Evolutionary conservation across 2,113 vertebrate genomes (phyloP).

Genomic region (Rhinopithecus roxellana): DNA sequence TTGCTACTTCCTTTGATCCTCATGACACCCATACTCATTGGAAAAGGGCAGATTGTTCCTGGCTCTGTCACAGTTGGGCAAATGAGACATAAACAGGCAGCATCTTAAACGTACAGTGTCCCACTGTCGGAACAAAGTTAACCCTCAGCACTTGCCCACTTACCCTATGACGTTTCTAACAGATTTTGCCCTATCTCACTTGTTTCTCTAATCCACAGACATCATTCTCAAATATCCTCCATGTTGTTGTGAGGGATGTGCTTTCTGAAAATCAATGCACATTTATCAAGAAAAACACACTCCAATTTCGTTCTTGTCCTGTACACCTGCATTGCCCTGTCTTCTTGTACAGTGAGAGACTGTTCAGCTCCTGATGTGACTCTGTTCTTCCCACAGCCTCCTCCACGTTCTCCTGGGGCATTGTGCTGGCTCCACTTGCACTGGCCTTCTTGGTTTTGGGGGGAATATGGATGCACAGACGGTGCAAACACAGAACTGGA

Average conservation of each 20-base stretch:
- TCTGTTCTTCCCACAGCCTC: slow-evolving; percentile 81
- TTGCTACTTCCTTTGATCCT: not conserved
- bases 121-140: not conserved
- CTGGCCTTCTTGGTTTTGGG: slow-evolving; percentile 76
- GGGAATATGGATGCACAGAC: slow-evolving; percentile 79
- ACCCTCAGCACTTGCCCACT: not conserved
- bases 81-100: not conserved
- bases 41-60: not conserved
- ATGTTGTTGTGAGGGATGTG: not conserved
- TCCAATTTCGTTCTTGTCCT: no score
- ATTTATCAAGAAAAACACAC: not conserved
- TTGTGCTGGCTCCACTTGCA: slow-evolving; percentile 70
- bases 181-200: not conserved
- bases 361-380: not conserved
- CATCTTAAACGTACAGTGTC: not conserved
- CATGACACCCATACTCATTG: no score
- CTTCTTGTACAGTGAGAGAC: not conserved
- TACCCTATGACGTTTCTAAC: not conserved
- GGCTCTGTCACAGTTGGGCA: not conserved
- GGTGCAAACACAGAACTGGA: slow-evolving; percentile 70
- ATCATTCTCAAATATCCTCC: not conserved
- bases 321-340: fast-evolving
- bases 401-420: slow-evolving; percentile 79
- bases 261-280: not conserved
- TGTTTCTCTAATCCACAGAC: not conserved